Evolutionary conservation across 2,113 vertebrate species (phyloP).

Genomic region (Zonotrichia leucophrys): DNA sequence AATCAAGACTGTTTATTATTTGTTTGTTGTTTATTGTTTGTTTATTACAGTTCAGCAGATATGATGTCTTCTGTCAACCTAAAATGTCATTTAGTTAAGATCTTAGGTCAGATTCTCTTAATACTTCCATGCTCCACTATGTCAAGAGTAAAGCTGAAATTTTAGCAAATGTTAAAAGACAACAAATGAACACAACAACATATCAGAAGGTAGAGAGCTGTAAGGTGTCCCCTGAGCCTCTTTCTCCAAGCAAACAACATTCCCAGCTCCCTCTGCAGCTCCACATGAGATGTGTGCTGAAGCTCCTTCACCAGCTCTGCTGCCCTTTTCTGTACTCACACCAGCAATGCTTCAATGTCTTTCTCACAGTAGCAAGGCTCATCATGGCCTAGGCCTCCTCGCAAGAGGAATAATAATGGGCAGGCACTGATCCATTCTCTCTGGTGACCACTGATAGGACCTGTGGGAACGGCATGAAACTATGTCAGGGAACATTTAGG

Average conservation of each 20-base stretch:
- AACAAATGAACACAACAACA: background rate
- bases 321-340: background rate
- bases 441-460: background rate
- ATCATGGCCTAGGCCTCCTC: background rate
- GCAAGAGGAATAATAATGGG: background rate
- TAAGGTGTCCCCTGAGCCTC: background rate
- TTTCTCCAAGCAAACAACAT: rapidly evolving
- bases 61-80: background rate
- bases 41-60: background rate
- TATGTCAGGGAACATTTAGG: background rate
- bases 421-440: background rate
- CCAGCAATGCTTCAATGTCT: background rate
- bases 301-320: background rate
- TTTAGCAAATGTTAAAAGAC: background rate
- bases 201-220: background rate
- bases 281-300: too few species aligned
- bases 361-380: too few species aligned
- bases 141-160: background rate
- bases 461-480: background rate
- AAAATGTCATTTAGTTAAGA: background rate
- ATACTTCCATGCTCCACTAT: background rate
- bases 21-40: too few species aligned
- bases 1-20: background rate
- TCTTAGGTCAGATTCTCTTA: background rate
- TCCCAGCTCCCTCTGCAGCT: too few species aligned